Base-by-base conservation (phyloP, 2,797 vertebrate species). In the Poecilia velifera region DNA sequence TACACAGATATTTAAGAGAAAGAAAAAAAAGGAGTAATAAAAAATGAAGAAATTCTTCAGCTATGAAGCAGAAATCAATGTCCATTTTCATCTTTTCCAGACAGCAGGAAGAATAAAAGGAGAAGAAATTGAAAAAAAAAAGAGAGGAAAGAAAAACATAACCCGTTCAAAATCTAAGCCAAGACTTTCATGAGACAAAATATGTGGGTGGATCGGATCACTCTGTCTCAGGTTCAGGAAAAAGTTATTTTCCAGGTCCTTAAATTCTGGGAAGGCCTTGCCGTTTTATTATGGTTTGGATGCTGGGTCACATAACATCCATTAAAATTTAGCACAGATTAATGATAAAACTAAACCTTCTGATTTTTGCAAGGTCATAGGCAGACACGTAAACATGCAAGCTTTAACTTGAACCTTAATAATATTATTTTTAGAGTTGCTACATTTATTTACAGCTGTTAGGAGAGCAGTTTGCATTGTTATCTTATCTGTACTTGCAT, bases 171-270 rank as follows among this genome's bases (percentile, higher is more conserved):
- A 82, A 59, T 71, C 76, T 71, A 39, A 88, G 79, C 86, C 73
- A 81, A 72, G 78, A 85, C 84, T 74, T 64, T 90, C 88, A 80
- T 84, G 74, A 53, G 75, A 83, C 76, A 74, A 84, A 86, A 83
- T 82, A 90, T 86, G 93, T 94, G 88, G 93, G 92, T 74, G 86
- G 82, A 80, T 88, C 73, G 74, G 34, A 71, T 84, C 25, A 22
- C 55, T 86, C 57, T 81, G 85, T 87, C 31, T 71, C 84, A 73
- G 75, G 49, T 82, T 87, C 46, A 76, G 55, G 31, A n/a, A 78
- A 68, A 91, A 89, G 72, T 57, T 75, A 57, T 81, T 92, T 91
- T 87, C 84, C 91, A 90, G 80, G 84, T 87, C 25, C 57, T 31
- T 28, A 83, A 76, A 57, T 45, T 82, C 79, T 66, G 72, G 62